Evolutionary conservation across 2,113 vertebrate genomes (phyloP).

Genomic region (Melanerpes aurifrons): DNA sequence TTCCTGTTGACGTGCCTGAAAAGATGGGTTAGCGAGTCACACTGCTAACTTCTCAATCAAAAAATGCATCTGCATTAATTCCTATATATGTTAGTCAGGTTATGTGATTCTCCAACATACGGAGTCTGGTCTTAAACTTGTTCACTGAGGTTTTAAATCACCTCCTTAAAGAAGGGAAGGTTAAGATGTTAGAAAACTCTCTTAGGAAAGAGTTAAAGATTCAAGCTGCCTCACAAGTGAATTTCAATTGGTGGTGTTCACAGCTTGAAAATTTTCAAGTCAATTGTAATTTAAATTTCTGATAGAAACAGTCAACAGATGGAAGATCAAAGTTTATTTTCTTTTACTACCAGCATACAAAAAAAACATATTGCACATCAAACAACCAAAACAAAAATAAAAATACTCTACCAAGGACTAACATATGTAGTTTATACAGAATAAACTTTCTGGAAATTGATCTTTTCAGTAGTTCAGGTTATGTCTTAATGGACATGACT

Average conservation of each 20-base stretch:
- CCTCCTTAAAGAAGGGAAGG: not conserved
- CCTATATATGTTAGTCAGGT: not conserved
- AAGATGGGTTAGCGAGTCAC: no score
- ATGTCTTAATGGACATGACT: constrained; percentile 88
- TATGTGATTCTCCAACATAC: not conserved
- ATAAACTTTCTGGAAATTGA: constrained; percentile 94
- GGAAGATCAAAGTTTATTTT: constrained; percentile 99
- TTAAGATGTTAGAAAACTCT: not conserved
- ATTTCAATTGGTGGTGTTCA: not conserved
- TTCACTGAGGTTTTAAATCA: not conserved
- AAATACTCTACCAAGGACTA: constrained; percentile 87
- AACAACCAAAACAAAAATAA: constrained; percentile 96
- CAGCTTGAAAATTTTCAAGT: not conserved
- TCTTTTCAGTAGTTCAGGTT: constrained; percentile 97
- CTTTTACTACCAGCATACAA: constrained; percentile 99
- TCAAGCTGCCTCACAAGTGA: not conserved
- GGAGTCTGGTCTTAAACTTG: not conserved
- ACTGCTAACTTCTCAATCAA: not conserved
- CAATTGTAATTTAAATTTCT: constrained; percentile 36
- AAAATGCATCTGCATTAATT: not conserved
- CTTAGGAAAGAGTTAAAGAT: not conserved
- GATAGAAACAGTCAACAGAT: constrained; percentile 85
- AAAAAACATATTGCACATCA: constrained; percentile 99
- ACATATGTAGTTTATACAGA: constrained; percentile 88
- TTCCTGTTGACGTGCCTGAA: not conserved